phyloP scores from a whole-genome alignment of 2,113 vertebrate genomes.

The Antechinus flavipes region DNA sequence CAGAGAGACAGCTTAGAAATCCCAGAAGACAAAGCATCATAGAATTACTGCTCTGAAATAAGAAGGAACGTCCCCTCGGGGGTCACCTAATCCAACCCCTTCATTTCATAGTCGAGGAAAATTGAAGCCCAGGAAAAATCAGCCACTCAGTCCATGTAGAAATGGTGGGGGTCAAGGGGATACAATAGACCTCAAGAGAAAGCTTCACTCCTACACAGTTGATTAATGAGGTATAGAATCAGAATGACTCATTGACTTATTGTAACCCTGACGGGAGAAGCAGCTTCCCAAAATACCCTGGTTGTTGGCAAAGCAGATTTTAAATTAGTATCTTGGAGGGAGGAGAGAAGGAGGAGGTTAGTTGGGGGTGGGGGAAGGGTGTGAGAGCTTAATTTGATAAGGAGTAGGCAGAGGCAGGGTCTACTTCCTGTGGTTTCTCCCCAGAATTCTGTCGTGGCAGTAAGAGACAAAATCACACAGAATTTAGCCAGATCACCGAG shows the following conservation, averaged over 20 bases:
- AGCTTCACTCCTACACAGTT: conserved; percentile 33
- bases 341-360: background rate
- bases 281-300: conserved; percentile 64
- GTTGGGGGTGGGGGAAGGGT: background rate
- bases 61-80: background rate
- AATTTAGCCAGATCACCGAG: background rate
- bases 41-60: background rate
- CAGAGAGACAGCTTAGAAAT: conserved; percentile 22
- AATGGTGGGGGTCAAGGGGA: background rate
- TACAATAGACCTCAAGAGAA: background rate
- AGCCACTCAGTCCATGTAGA: background rate
- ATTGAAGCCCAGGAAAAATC: background rate
- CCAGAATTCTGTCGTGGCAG: background rate
- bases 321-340: conserved; percentile 63
- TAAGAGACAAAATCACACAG: background rate
- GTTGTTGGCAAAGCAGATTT: conserved; percentile 59
- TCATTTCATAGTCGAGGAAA: background rate
- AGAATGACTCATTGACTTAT: conserved; percentile 62
- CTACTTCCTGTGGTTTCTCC: background rate
- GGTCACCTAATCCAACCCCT: background rate
- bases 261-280: conserved; percentile 63
- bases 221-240: conserved; percentile 56
- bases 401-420: background rate
- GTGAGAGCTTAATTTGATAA: conserved; percentile 58
- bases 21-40: background rate